Percentiles rank a stretch among this genome's conserved stretches.
phyloP scores from a whole-genome alignment of 2,797 vertebrate genomes.

The Emys orbicularis region DNA sequence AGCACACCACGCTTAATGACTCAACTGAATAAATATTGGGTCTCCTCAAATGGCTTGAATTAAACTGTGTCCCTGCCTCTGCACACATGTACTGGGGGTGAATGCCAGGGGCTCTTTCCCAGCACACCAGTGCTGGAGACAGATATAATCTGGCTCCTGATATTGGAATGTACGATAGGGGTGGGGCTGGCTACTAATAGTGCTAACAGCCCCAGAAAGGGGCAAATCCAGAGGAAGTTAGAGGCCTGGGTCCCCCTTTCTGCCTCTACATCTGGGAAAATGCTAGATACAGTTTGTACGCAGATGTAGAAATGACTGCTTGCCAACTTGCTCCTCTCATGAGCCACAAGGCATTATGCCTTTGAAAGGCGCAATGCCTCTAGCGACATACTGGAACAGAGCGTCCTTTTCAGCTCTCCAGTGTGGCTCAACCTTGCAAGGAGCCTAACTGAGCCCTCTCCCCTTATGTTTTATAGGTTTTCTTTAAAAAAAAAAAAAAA shows the following conservation, averaged over 20 bases:
- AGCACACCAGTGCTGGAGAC: background rate
- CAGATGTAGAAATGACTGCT: background rate
- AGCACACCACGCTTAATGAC: background rate
- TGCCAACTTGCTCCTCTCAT: background rate
- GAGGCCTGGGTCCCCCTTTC: background rate
- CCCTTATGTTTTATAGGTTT: background rate
- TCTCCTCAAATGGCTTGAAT: background rate
- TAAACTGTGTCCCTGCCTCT: background rate
- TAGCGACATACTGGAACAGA: background rate
- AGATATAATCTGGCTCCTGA: background rate
- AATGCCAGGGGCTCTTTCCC: background rate
- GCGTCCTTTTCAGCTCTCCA: background rate
- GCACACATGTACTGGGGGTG: background rate
- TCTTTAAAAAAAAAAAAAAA: too few species aligned
- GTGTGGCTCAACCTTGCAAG: background rate
- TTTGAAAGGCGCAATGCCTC: background rate
- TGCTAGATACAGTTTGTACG: background rate
- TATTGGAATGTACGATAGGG: background rate
- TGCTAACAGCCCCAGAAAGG: background rate
- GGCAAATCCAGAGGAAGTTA: background rate
- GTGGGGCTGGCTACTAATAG: background rate
- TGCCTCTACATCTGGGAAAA: background rate
- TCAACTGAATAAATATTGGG: background rate
- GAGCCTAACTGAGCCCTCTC: background rate
- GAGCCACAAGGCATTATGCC: background rate